Conservation (phyloP, 2,888 invertebrate genomes). For the Megaustenia siamemsis region DNA sequence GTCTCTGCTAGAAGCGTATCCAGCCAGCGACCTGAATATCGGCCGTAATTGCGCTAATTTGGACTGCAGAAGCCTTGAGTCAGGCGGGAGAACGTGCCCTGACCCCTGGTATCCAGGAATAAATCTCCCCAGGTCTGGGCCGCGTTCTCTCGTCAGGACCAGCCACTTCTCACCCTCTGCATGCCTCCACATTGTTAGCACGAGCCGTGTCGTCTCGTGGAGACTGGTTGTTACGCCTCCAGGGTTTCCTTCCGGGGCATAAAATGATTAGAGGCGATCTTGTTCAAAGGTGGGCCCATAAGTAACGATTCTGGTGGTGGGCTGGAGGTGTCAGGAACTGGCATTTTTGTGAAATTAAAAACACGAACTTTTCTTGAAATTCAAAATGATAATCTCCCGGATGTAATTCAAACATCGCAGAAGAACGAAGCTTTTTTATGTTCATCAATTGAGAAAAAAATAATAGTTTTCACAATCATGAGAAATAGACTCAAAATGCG, state of each 20-base stretch:
- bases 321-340: too few species aligned
- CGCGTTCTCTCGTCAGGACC: background rate
- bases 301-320: too few species aligned
- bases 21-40: too few species aligned
- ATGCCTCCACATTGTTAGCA: background rate
- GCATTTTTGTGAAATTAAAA: too few species aligned
- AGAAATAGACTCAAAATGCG: too few species aligned
- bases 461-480: too few species aligned
- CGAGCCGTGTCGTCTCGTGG: background rate
- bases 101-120: background rate
- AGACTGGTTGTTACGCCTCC: background rate
- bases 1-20: background rate
- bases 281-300: too few species aligned
- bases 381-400: too few species aligned
- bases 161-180: background rate
- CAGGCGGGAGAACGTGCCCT: background rate
- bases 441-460: too few species aligned
- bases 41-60: slow-evolving; percentile 8
- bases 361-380: too few species aligned
- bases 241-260: background rate
- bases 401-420: too few species aligned
- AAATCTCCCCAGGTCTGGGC: background rate
- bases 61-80: background rate
- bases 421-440: too few species aligned
- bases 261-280: slow-evolving; percentile 1